Evolutionary conservation across 2,888 invertebrate species (phyloP).

Genomic region (Ctenicera cuprea): DNA sequence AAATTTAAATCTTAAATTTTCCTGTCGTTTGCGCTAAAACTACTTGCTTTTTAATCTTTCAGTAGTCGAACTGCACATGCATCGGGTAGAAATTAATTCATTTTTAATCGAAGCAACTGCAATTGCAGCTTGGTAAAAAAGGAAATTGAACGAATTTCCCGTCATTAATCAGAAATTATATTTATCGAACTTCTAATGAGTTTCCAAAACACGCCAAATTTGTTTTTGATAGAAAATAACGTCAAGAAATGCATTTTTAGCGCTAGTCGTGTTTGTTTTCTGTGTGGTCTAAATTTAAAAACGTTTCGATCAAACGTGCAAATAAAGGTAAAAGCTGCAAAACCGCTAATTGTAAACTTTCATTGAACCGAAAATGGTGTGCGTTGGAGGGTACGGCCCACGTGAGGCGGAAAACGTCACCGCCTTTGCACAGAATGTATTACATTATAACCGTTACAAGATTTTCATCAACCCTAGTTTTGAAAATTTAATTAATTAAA

Average conservation of each 20-base stretch:
- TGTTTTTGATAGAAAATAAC: no score
- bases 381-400: conserved; percentile 7
- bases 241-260: no score
- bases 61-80: background rate
- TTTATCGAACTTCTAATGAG: no score
- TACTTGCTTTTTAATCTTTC: background rate
- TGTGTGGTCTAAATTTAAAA: no score
- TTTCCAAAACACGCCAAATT: no score
- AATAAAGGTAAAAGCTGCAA: no score
- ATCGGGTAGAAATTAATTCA: background rate
- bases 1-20: background rate
- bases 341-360: background rate
- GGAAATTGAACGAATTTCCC: no score
- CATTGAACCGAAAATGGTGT: conserved; percentile 8
- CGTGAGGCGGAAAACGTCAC: conserved; percentile 11
- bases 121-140: no score
- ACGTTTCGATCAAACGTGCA: no score
- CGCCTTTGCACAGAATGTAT: conserved; percentile 2
- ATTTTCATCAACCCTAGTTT: conserved; percentile 16
- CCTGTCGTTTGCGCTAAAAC: background rate
- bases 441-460: conserved; percentile 5
- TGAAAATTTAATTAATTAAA: conserved; percentile 13
- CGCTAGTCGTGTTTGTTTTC: no score
- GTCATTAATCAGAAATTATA: no score
- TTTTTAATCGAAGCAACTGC: background rate